These are phyloP conservation scores for Natrix natrix DNA, from an alignment of 2,797 vertebrate genomes.

Conservation along the genomic window DNA sequence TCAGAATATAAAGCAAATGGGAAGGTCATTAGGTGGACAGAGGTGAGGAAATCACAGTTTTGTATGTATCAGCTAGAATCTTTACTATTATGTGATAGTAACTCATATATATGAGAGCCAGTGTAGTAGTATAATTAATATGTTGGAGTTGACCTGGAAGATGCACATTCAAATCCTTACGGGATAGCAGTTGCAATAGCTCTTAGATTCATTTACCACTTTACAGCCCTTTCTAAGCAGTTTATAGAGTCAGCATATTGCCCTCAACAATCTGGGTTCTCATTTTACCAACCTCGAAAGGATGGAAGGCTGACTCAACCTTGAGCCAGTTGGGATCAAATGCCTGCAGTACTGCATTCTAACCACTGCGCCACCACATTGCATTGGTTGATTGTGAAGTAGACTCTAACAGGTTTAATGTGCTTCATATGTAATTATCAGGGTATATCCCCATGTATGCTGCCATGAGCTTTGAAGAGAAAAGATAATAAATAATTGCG, in stretches of 20 bases:
- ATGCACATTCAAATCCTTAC: neutral
- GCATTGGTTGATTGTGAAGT: neutral
- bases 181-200: neutral
- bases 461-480: neutral
- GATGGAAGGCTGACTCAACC: neutral
- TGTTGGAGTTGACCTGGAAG: neutral
- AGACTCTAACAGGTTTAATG: neutral
- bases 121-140: neutral
- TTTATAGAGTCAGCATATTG: neutral
- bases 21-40: constrained; percentile 97
- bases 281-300: neutral
- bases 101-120: neutral
- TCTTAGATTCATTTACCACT: neutral
- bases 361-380: neutral
- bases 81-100: neutral
- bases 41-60: constrained; percentile 73
- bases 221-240: neutral
- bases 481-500: neutral
- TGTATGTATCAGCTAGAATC: neutral
- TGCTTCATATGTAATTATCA: neutral
- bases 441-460: neutral
- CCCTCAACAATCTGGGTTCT: neutral
- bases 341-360: neutral
- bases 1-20: constrained; percentile 96
- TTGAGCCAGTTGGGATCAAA: neutral